phyloP scores from a whole-genome alignment of 2,113 vertebrate genomes.

The Porphyrio hochstetteri region DNA sequence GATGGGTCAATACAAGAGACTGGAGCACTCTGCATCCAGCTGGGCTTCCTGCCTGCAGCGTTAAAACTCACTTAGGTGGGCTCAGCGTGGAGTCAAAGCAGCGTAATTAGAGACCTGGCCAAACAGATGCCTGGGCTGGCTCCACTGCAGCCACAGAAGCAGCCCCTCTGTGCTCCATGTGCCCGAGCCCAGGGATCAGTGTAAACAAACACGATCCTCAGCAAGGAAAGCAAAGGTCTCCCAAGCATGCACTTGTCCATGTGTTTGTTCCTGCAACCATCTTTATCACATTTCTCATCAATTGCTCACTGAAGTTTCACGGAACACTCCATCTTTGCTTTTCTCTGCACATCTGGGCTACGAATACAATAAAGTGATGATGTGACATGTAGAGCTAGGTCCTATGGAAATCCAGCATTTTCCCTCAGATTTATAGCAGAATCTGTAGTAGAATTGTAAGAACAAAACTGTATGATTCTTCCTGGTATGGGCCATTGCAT shows the following conservation, averaged over 20 bases:
- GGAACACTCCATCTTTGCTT: neutral
- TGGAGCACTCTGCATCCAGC: fast-evolving
- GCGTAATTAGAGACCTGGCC: neutral
- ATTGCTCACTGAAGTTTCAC: neutral
- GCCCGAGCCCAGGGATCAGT: neutral
- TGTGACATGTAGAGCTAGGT: neutral
- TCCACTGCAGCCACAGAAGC: neutral
- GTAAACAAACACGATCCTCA: neutral
- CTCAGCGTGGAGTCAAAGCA: neutral
- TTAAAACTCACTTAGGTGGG: fast-evolving
- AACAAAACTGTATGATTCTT: neutral
- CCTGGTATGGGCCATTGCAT: neutral
- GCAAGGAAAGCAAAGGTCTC: neutral
- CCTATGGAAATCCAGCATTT: neutral
- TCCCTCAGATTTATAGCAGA: neutral
- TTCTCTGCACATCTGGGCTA: neutral
- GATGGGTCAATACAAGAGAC: neutral
- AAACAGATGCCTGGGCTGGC: neutral
- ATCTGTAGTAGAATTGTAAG: neutral
- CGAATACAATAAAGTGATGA: neutral
- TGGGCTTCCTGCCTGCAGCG: fast-evolving
- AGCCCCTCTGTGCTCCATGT: fast-evolving
- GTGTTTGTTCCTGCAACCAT: fast-evolving
- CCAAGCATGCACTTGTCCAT: neutral
- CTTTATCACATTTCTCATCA: neutral